Base-by-base conservation (phyloP, 2,888 invertebrate species). In the Lagria hirta region DNA sequence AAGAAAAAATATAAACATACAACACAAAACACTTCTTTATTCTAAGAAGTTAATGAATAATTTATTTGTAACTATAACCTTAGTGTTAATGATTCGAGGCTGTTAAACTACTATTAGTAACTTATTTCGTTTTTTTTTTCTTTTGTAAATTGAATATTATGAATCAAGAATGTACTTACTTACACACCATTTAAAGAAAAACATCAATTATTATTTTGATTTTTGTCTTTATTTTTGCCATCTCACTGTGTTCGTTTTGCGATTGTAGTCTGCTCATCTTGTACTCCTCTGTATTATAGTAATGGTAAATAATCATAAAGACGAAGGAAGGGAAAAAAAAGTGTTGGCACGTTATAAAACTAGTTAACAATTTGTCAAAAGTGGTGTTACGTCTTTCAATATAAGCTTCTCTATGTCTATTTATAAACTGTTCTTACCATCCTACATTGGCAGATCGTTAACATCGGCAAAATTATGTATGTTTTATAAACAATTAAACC, bases 101-200 rank as follows among this genome's bases (percentile, higher is more conserved):
- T 69, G 69, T 69, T 68, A 57, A 66, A 65, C 51, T 66, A 67
- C 60, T 65, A 63, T 67, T 68, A 68, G 64, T 68, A 68, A 69
- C 63, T 68, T 68, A 66, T 66, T 64, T 57, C 54, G 61, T 62
- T 64, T 62, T 68, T 68, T 65, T 66, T 64, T 57, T 54, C 61
- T 62, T 64, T 66, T 62, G 57, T 62, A 63, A 65, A 58, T 55
- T 52, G 58, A 60, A 60, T 55, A 63, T 66, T 66, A 62, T 65
- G 62, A 60, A 62, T n/a, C n/a, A n/a, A n/a, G n/a, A n/a, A 59
- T 64, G 68, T 68, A 68, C 68, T 67, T 68, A 68, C n/a, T n/a
- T n/a, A n/a, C n/a, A n/a, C 62, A 61, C 48, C 38, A 51, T 49
- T 48, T 49, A 47, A 53, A 18, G 20, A n/a, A n/a, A n/a, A n/a